These are phyloP conservation scores for Poeciliopsis prolifica DNA, from an alignment of 2,113 vertebrate genomes.

Conservation along the genomic window DNA sequence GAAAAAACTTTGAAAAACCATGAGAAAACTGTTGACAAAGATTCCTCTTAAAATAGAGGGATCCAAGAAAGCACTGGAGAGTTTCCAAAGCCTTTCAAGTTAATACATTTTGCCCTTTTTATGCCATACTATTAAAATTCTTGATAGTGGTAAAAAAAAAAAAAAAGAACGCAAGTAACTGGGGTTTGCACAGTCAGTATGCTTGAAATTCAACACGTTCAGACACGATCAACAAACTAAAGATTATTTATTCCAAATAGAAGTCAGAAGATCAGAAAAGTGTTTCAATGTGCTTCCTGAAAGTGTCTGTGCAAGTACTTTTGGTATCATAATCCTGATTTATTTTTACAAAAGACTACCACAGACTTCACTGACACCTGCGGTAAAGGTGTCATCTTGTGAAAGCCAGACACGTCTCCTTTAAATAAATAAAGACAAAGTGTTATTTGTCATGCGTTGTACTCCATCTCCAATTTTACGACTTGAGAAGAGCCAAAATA, in stretches of 20 bases:
- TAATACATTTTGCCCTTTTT: too few species aligned
- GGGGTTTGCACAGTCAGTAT: too few species aligned
- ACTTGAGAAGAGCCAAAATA: background rate
- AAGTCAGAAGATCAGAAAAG: background rate
- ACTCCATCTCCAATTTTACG: background rate
- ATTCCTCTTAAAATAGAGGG: too few species aligned
- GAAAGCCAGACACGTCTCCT: background rate
- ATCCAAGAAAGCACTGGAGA: too few species aligned
- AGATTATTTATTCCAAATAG: background rate
- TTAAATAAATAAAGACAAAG: background rate
- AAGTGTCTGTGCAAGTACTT: background rate
- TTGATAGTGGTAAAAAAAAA: too few species aligned
- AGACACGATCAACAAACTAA: background rate
- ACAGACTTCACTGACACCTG: conserved; percentile 1
- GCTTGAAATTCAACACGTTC: too few species aligned
- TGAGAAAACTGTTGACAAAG: too few species aligned
- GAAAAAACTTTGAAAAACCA: too few species aligned
- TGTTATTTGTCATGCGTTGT: background rate
- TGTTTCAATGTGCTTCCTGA: background rate
- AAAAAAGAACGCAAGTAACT: too few species aligned
- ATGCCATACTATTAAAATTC: too few species aligned
- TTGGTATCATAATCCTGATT: background rate
- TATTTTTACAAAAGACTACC: background rate
- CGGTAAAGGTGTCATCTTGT: background rate
- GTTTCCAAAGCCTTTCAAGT: too few species aligned